phyloP scores from a whole-genome alignment of 2,888 invertebrate genomes.

The Coecobrya sp. region DNA sequence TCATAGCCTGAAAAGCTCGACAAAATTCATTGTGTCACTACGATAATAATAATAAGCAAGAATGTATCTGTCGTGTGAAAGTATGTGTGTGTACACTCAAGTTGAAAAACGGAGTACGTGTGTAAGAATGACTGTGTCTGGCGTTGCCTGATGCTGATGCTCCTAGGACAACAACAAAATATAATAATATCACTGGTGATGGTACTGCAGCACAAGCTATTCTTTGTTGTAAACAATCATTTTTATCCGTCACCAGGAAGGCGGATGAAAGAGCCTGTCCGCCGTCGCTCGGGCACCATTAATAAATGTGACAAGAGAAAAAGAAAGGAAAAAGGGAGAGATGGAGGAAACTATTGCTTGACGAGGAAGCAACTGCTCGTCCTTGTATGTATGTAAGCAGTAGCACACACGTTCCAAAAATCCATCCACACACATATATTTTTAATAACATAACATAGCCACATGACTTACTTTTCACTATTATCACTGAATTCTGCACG shows the following conservation, averaged over 20 bases:
- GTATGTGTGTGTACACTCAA: not conserved
- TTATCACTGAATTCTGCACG: not conserved
- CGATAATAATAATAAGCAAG: conserved; percentile 1
- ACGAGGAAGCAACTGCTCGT: conserved; percentile 40
- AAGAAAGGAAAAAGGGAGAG: conserved; percentile 54
- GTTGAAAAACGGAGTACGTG: not conserved
- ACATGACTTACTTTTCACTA: not conserved
- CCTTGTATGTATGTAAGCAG: conserved; percentile 7
- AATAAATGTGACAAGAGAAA: conserved; percentile 85
- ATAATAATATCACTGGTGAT: not conserved
- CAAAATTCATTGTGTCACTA: conserved; percentile 14
- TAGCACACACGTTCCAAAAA: conserved; percentile 36
- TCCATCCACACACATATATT: conserved; percentile 25
- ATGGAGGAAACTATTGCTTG: conserved; percentile 68
- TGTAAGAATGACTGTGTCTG: not conserved
- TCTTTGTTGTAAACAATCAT: conserved; percentile 84
- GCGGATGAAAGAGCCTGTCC: conserved; percentile 84
- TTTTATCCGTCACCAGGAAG: conserved; percentile 85
- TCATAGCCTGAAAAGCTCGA: not conserved
- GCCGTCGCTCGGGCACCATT: conserved; percentile 84
- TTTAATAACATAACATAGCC: conserved; percentile 21
- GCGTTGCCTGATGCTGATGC: not conserved
- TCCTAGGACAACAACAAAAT: not conserved
- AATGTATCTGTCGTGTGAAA: conserved; percentile 1
- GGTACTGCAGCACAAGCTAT: conserved; percentile 39